Conservation (phyloP, 2,888 invertebrate genomes). For the Harpalus rubripes region DNA sequence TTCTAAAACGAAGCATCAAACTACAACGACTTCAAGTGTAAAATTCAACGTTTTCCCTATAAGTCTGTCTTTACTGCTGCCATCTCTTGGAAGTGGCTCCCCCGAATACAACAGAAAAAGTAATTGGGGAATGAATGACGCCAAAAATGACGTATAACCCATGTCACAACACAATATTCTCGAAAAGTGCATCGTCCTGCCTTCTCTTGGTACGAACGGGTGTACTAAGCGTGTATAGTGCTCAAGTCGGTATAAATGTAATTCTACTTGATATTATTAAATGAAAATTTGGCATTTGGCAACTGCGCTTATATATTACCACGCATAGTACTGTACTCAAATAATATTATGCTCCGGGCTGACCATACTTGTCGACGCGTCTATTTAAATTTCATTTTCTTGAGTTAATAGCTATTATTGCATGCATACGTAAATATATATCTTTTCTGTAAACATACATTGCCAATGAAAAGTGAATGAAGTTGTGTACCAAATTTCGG, state of each 20-base stretch:
- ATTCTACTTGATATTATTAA: not conserved
- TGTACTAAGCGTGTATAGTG: too few relatives aligned
- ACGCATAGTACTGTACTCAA: not conserved
- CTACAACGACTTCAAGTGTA: too few relatives aligned
- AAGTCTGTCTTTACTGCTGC: too few relatives aligned
- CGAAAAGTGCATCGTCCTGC: too few relatives aligned
- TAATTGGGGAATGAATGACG: too few relatives aligned
- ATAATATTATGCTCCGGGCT: not conserved
- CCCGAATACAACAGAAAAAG: too few relatives aligned
- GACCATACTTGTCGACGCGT: not conserved
- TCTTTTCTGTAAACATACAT: not conserved
- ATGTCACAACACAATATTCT: too few relatives aligned
- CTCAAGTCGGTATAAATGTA: not conserved
- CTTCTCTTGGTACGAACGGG: too few relatives aligned
- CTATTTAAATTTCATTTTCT: not conserved
- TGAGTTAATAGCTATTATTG: not conserved
- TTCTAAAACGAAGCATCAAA: too few relatives aligned
- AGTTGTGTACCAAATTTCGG: not conserved
- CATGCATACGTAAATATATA: not conserved
- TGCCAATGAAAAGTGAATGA: not conserved
- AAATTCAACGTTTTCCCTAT: too few relatives aligned
- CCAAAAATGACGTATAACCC: too few relatives aligned
- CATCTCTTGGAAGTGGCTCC: too few relatives aligned
- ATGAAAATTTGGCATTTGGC: constrained; percentile 1
- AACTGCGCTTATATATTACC: not conserved